Evolutionary conservation across 2,888 invertebrate species (phyloP).

Genomic region (Eulithis prunata): DNA sequence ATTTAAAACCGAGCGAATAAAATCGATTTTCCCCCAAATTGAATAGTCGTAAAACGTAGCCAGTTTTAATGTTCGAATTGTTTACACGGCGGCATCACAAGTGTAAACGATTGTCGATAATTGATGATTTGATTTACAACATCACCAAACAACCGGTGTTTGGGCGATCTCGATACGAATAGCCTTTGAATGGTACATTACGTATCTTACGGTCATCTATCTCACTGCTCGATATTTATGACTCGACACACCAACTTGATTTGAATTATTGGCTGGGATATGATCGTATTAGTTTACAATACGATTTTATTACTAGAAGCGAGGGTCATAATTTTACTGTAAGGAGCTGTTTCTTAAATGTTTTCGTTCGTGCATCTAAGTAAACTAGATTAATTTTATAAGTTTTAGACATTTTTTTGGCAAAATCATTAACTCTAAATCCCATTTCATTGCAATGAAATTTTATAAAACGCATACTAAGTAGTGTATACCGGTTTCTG

Average conservation of each 20-base stretch:
- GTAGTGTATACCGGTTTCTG: too few species aligned
- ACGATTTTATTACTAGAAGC: conserved; percentile 21
- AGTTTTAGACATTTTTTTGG: too few species aligned
- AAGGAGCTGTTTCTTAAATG: conserved; percentile 3
- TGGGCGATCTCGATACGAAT: conserved; percentile 70
- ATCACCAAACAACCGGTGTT: conserved; percentile 83
- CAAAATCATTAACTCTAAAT: too few species aligned
- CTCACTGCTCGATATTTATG: conserved; percentile 44
- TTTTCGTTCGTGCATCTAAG: not conserved
- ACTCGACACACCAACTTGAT: conserved; percentile 37
- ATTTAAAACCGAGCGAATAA: conserved; percentile 81
- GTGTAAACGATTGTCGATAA: conserved; percentile 83
- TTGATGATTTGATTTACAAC: conserved; percentile 84
- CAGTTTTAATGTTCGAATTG: conserved; percentile 79
- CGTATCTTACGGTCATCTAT: conserved; percentile 54
- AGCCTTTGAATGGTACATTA: conserved; percentile 72
- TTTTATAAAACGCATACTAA: too few species aligned
- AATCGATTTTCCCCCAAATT: conserved; percentile 84
- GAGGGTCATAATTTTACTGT: conserved; percentile 8
- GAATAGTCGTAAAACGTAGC: conserved; percentile 79
- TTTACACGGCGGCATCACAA: conserved; percentile 83
- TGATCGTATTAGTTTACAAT: conserved; percentile 36
- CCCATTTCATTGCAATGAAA: too few species aligned
- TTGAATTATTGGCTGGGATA: conserved; percentile 38
- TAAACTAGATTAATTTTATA: too few species aligned